phyloP scores from a whole-genome alignment of 2,797 vertebrate genomes.

The Coracias cyanogaster region DNA sequence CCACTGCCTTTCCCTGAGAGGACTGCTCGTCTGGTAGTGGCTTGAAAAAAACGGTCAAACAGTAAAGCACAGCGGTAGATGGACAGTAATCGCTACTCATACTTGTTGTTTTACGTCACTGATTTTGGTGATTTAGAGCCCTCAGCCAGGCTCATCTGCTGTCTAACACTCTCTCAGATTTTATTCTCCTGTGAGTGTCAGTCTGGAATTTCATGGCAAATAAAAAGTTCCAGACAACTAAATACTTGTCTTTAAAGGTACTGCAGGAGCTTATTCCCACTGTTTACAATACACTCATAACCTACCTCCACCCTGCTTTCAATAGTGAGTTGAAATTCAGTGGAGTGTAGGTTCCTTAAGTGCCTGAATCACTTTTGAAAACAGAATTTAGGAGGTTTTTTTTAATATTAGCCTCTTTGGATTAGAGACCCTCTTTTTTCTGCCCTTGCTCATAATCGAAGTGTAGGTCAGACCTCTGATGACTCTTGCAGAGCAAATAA shows the following conservation, averaged over 20 bases:
- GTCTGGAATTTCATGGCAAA: not conserved
- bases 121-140: not conserved
- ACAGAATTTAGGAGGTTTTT: not conserved
- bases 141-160: not conserved
- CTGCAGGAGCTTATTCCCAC: not conserved
- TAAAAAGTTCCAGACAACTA: not conserved
- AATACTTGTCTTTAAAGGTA: not conserved
- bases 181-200: not conserved
- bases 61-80: not conserved
- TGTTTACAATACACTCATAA: not conserved
- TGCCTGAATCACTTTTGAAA: not conserved
- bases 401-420: not conserved
- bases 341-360: not conserved
- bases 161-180: not conserved
- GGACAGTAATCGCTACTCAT: not conserved
- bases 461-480: not conserved
- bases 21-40: not conserved
- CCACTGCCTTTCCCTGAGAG: not conserved
- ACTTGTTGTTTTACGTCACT: not conserved
- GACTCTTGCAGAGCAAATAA: not conserved
- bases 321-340: not conserved
- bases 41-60: not conserved
- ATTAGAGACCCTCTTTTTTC: not conserved
- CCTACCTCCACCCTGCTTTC: not conserved
- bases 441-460: not conserved